A percentile compares a stretch with the other conserved stretches of the same genome.
Evolutionary conservation across 2,888 invertebrate genomes (phyloP).

Genomic region (Mesorhabditis spiculigera): DNA sequence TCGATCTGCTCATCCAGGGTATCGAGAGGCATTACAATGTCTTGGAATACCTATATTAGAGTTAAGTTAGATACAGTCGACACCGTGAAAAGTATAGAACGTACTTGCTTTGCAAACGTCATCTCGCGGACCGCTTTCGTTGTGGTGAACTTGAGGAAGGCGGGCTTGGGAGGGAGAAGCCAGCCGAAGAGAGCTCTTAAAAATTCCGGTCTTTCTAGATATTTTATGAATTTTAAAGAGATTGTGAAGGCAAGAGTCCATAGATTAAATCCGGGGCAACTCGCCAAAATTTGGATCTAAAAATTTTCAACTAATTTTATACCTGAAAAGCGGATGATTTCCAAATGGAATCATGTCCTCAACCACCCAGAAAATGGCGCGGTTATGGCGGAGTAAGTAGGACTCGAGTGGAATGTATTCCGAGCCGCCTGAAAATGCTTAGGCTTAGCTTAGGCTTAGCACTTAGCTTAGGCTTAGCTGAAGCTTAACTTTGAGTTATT

Average conservation of each 20-base stretch:
- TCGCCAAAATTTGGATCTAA: too few relatives aligned
- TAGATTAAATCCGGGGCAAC: background rate
- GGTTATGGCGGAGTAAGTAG: slow-evolving; percentile 68
- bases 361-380: slow-evolving; percentile 74
- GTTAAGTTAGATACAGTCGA: too few relatives aligned
- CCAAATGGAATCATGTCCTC: slow-evolving; percentile 73
- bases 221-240: background rate
- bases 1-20: slow-evolving; percentile 68
- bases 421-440: slow-evolving; percentile 22
- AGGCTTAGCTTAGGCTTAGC: background rate
- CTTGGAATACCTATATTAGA: slow-evolving; percentile 69
- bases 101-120: slow-evolving; percentile 70
- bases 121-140: slow-evolving; percentile 71
- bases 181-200: slow-evolving; percentile 67
- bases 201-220: background rate
- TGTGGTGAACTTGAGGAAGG: slow-evolving; percentile 73
- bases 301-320: background rate
- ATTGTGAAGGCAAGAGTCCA: background rate
- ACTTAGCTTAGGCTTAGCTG: too few relatives aligned
- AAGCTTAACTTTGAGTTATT: background rate
- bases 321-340: slow-evolving; percentile 68
- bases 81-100: too few relatives aligned
- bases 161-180: slow-evolving; percentile 72
- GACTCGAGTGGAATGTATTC: slow-evolving; percentile 67
- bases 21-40: slow-evolving; percentile 70